A percentile compares a stretch with the other conserved stretches of the same genome.
phyloP scores from a whole-genome alignment of 2,113 vertebrate species.

The Heloderma charlesbogerti region DNA sequence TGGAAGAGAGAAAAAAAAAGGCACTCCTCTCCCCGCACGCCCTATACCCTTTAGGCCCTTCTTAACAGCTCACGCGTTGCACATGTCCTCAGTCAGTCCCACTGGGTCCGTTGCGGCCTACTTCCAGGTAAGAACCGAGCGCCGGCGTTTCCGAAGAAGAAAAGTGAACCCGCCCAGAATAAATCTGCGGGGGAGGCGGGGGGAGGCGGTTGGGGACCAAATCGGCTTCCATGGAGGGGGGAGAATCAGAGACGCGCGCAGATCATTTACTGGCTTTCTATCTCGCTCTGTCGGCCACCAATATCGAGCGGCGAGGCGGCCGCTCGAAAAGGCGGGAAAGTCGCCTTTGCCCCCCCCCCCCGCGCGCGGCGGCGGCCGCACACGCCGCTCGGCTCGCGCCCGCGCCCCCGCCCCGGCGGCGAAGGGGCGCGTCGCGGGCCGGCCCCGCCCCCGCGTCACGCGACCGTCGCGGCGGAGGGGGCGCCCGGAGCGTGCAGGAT shows the following conservation, averaged over 20 bases:
- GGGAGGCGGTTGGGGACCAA: not conserved
- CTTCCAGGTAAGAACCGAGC: no score
- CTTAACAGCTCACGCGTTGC: no score
- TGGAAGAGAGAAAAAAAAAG: no score
- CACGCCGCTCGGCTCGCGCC: not conserved
- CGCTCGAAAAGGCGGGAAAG: not conserved
- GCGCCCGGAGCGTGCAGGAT: constrained; percentile 26
- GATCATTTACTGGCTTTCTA: not conserved
- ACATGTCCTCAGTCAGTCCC: no score
- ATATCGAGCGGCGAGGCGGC: no score
- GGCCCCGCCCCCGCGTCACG: not conserved
- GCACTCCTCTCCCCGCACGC: no score
- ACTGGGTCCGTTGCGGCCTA: no score
- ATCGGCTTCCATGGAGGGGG: not conserved
- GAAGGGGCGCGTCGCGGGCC: not conserved
- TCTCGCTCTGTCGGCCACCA: not conserved
- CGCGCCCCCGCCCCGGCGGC: not conserved
- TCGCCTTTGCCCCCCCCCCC: not conserved
- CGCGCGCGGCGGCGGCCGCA: not conserved
- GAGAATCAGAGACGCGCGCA: not conserved
- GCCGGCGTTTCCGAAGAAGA: no score
- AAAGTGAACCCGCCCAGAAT: not conserved
- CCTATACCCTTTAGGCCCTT: no score
- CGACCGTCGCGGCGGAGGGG: not conserved
- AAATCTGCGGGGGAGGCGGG: not conserved